These are phyloP conservation scores for Zelostemma sp. DNA, from an alignment of 1,140 invertebrate genomes.

Conservation along the genomic window DNA sequence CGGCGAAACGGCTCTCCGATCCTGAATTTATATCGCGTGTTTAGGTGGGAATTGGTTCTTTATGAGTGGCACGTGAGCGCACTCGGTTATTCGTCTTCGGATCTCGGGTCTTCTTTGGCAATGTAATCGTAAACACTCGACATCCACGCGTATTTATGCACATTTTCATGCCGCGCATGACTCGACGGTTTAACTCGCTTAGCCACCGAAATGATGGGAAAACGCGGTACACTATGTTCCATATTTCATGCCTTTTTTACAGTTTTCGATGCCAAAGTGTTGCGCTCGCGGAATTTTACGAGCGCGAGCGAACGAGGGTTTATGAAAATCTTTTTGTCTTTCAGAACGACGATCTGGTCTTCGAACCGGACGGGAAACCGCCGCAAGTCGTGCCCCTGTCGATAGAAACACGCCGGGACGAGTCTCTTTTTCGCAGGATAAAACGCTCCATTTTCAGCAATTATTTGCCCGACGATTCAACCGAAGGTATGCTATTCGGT, in stretches of 20 bases:
- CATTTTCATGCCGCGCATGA: conserved; percentile 40
- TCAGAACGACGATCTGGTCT: conserved; percentile 65
- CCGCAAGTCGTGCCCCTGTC: conserved; percentile 30
- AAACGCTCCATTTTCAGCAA: conserved; percentile 42
- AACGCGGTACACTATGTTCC: conserved; percentile 46
- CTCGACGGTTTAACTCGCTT: conserved; percentile 44
- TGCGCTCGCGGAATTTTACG: too few species aligned
- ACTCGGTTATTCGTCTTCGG: conserved; percentile 51
- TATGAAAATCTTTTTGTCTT: too few species aligned
- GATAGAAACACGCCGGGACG: conserved; percentile 48
- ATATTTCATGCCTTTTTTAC: conserved; percentile 25
- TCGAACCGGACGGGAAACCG: conserved; percentile 51
- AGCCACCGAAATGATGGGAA: conserved; percentile 43
- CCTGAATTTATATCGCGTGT: conserved; percentile 69
- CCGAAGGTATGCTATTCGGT: conserved; percentile 1
- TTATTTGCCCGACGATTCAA: conserved; percentile 11
- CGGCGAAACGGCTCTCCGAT: conserved; percentile 59
- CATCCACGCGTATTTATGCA: conserved; percentile 16
- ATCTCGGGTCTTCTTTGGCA: too few species aligned
- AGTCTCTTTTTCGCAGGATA: conserved; percentile 55
- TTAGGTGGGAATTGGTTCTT: conserved; percentile 68
- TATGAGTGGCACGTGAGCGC: conserved; percentile 64
- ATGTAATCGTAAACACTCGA: conserved; percentile 41
- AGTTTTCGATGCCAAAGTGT: too few species aligned
- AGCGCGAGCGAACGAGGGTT: too few species aligned